Evolutionary conservation across 2,888 invertebrate species (phyloP).

Genomic region (Spodoptera littoralis): DNA sequence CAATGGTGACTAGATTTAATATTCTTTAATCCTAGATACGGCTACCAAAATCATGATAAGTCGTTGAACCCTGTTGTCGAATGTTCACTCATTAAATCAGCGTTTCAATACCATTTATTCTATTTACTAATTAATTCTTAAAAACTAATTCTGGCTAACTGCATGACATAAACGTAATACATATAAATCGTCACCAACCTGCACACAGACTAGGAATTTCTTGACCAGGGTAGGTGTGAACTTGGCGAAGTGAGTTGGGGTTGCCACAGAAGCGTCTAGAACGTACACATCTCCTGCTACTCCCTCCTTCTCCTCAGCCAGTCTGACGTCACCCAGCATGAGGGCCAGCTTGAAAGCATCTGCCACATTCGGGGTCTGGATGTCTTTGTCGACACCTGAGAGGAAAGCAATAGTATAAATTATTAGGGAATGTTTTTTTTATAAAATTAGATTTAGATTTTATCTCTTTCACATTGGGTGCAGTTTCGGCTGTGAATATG

Average conservation of each 20-base stretch:
- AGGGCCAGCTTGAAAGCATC: conserved; percentile 94
- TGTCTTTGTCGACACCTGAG: conserved; percentile 90
- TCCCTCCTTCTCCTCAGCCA: conserved; percentile 93
- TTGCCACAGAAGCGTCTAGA: conserved; percentile 93
- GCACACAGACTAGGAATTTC: conserved; percentile 95
- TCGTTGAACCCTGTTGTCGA: too few species aligned
- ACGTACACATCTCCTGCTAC: conserved; percentile 96
- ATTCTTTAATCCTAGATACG: too few species aligned
- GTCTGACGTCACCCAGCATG: conserved; percentile 95
- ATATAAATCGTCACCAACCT: conserved; percentile 76
- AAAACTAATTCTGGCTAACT: background rate
- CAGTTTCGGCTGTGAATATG: too few species aligned
- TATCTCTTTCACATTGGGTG: too few species aligned
- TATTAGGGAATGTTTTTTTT: background rate
- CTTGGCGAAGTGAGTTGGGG: conserved; percentile 94
- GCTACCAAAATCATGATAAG: too few species aligned
- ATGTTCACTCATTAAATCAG: too few species aligned
- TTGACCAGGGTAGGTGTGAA: conserved; percentile 94
- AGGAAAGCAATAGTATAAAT: background rate
- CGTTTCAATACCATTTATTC: too few species aligned
- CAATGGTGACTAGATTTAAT: too few species aligned
- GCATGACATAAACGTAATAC: too few species aligned
- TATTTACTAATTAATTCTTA: background rate
- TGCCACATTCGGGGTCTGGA: conserved; percentile 91
- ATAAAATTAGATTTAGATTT: too few species aligned